A percentile compares a stretch with the other conserved stretches of the same genome.
These are phyloP conservation scores for Meteorus cinctellus DNA, from an alignment of 2,888 invertebrate species.

Conservation along the genomic window DNA sequence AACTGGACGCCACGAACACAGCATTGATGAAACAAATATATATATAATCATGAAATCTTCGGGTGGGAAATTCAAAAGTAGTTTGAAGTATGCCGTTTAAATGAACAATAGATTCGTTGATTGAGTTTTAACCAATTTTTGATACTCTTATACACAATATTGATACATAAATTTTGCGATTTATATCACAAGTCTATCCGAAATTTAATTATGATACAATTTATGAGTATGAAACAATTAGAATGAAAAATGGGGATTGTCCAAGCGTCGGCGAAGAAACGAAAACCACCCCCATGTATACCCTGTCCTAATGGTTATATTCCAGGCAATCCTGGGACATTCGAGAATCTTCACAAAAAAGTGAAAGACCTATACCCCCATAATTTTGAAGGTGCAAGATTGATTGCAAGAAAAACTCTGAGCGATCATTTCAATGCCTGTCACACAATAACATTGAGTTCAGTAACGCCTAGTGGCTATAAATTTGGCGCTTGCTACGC, in stretches of 20 bases:
- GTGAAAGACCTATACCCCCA: slow-evolving; percentile 64
- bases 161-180: slow-evolving; percentile 12
- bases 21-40: no score
- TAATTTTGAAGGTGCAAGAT: slow-evolving; percentile 66
- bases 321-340: slow-evolving; percentile 69
- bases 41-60: no score
- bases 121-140: slow-evolving; percentile 13
- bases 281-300: slow-evolving; percentile 53
- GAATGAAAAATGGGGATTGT: slow-evolving; percentile 57
- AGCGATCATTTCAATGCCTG: slow-evolving; percentile 64
- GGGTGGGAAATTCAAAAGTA: slow-evolving; percentile 3
- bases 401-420: slow-evolving; percentile 59
- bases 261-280: slow-evolving; percentile 53
- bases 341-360: slow-evolving; percentile 69
- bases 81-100: slow-evolving; percentile 26
- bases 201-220: background rate
- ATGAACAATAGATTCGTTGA: slow-evolving; percentile 18
- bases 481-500: slow-evolving; percentile 65
- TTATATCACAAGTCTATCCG: background rate
- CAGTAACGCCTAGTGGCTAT: slow-evolving; percentile 65
- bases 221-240: background rate
- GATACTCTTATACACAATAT: slow-evolving; percentile 18
- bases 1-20: no score
- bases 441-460: slow-evolving; percentile 63
- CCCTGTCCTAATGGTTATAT: slow-evolving; percentile 56